Base-by-base conservation (phyloP, 1,140 invertebrate species). In the Drosophila kanapiae region DNA sequence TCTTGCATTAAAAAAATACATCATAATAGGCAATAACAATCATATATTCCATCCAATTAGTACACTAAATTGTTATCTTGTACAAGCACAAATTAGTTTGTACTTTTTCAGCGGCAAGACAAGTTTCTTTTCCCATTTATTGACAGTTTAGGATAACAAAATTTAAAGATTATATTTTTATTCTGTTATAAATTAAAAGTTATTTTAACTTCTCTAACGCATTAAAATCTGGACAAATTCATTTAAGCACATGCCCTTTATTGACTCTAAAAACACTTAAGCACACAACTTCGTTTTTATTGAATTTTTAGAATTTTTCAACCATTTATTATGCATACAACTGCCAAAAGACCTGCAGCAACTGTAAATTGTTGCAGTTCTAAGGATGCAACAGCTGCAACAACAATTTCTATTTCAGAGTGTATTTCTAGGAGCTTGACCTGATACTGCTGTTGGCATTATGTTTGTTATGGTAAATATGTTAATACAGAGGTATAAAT, bases 361-460 rank as follows among this genome's bases (percentile, higher is more conserved):
- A 69, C 29, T 51, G 14, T 14, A 53, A 42, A 53, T 35, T 37
- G 29, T 68, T 53, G 62, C 43, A 68, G 16, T 35, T 69, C 29
- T 42, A 53, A 37, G 37, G 38, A 42, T 62, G 6, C 40, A 37
- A 45, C 31, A 65, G 31, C 56, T 65, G 56, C 40, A 37, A 37
- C 35, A 67, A 69, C 31, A 69, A 51, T 35, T 29, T 51, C 18
- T 18, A 16, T n/a, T 27, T 56, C n/a, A 37, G 51, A 67, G 37
- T 68, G 35, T 14, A 57, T 61, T 14, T 54, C 58, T 60, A 27
- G 40, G n/a, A 40, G 51, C 57, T 45, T 37, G 56, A 60, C 63
- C 47, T 16, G 45, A 29, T 14, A 31, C 18, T 65, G 65, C 49
- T 51, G 62, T 69, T 69, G 65, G 68, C 65, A 68, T 65, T 47